Percentiles rank a stretch among this genome's conserved stretches.
These are phyloP conservation scores for Calcarius lapponicus DNA, from an alignment of 2,797 vertebrate genomes.

Conservation along the genomic window DNA sequence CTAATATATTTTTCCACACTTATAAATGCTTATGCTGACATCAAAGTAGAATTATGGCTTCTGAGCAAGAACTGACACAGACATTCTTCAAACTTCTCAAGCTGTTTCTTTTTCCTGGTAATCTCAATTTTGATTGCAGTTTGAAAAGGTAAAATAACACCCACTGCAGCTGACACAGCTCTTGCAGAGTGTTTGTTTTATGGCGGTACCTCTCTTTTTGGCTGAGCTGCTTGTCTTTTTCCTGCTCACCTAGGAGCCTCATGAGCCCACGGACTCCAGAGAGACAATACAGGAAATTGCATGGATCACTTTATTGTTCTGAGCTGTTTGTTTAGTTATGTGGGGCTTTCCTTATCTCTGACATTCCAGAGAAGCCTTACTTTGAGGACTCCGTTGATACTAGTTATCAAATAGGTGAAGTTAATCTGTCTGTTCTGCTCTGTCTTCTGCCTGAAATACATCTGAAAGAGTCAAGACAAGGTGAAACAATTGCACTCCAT, in stretches of 20 bases:
- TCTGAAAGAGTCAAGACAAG: neutral
- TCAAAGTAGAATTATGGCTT: neutral
- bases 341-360: conserved; percentile 25
- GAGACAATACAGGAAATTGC: conserved; percentile 34
- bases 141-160: neutral
- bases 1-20: neutral
- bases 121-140: neutral
- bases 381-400: neutral
- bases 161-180: neutral
- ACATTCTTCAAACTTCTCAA: neutral
- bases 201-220: neutral
- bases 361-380: conserved; percentile 18
- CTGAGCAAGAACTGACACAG: neutral
- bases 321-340: conserved; percentile 41
- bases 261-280: neutral
- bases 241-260: neutral
- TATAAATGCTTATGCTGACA: neutral
- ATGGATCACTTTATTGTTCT: conserved; percentile 49
- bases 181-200: conserved; percentile 5
- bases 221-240: neutral
- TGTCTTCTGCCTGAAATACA: neutral
- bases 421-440: neutral
- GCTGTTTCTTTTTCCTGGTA: neutral
- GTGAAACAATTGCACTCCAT: neutral
- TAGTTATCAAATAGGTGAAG: conserved; percentile 14